Evolutionary conservation across 2,888 invertebrate species (phyloP), one percentile per base, ranked within the genome.

Genomic region (Melieria omissa): DNA sequence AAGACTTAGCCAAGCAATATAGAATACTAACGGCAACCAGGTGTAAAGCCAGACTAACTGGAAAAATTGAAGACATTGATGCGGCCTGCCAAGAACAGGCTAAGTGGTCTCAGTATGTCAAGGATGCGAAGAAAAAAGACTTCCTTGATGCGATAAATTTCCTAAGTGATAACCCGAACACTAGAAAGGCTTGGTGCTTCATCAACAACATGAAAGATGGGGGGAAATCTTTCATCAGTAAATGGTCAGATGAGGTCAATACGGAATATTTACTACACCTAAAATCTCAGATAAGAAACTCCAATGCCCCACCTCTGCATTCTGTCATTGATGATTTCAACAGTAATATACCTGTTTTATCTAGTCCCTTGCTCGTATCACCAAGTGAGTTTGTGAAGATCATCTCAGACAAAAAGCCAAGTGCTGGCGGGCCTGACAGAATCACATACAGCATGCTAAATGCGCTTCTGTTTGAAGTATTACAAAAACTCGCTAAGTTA

Each of bases 211-310:
- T 61, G 8, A 61, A 61, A n/a, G 46, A 61, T 14, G 12, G 44
- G 1, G n/a, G 46, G 5, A 14, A 12, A 4, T 16, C n/a, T n/a
- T 29, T 7, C 8, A 46, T 10, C 3, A 45, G 6, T 3, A 45
- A 61, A 10, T 61, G 61, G 46, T n/a, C n/a, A 4, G 12, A 14
- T 44, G 61, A 61, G 9, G 16, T 46, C 29, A 61, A 61, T 61
- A 46, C 3, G 9, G n/a, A 5, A 41, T 61, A 61, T 45, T 61
- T 61, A n/a, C 8, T 16, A 14, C 46, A 29, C 10, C 14, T 61
- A 10, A n/a, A 12, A 6, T 7, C 45, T 10, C 61, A 61, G 41
- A 10, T 61, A 16, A 45, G n/a, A 29, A 58, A 58, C 3, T 58
- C 6, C 29, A 58, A 2, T 29, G 41, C 29, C 29, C 29, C 29